phyloP scores from a whole-genome alignment of 1,140 invertebrate genomes.

The Delia radicum region DNA sequence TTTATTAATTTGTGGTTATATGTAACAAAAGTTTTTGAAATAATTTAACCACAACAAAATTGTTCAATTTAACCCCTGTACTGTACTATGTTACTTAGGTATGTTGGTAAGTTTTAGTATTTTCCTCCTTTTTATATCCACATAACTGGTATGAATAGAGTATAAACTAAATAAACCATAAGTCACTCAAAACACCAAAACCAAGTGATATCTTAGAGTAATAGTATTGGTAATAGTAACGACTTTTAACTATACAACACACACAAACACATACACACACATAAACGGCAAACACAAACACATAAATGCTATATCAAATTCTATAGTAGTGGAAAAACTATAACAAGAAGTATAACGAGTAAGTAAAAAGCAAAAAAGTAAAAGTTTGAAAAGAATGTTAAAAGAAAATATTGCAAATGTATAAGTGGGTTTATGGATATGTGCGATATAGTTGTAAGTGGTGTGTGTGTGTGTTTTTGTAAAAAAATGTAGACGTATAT shows the following conservation, averaged over 20 bases:
- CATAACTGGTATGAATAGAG: no score
- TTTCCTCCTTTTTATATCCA: no score
- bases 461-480: background rate
- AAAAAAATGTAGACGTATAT: background rate
- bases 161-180: background rate
- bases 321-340: no score
- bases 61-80: no score
- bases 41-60: no score
- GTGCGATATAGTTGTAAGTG: background rate
- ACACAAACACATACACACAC: background rate
- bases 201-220: background rate
- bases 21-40: no score
- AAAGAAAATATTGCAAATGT: background rate
- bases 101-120: no score
- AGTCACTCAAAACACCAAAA: background rate
- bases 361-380: background rate
- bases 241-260: background rate
- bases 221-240: background rate
- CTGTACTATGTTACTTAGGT: no score
- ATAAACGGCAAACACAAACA: background rate
- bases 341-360: background rate
- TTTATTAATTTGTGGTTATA: no score
- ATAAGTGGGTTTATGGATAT: background rate
- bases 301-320: no score
- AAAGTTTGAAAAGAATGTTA: background rate